Conservation (phyloP, 2,113 vertebrate genomes). For the Rhombomys opimus region DNA sequence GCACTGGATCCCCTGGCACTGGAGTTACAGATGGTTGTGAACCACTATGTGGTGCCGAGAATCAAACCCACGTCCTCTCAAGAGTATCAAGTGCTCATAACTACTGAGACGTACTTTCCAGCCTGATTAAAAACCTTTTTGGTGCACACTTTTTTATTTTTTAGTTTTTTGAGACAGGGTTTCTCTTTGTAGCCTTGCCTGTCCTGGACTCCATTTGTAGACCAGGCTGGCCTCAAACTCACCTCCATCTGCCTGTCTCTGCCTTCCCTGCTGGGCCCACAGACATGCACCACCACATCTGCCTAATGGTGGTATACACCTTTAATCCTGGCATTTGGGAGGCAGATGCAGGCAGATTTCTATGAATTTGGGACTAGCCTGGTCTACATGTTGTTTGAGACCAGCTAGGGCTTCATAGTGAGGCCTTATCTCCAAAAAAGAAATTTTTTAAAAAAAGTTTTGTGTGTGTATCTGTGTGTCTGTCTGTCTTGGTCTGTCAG, state of each 20-base stretch:
- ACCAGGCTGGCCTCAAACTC: no score
- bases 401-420: neutral
- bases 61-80: neutral
- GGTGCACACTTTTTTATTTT: neutral
- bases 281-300: no score
- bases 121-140: neutral
- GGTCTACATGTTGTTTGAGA: neutral
- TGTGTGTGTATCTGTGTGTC: neutral
- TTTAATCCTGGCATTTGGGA: neutral
- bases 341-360: neutral
- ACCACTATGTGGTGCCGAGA: neutral
- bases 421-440: neutral
- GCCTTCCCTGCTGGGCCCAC: no score
- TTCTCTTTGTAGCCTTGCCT: no score
- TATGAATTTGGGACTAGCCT: neutral
- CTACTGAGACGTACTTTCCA: neutral
- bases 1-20: neutral
- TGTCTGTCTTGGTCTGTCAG: no score
- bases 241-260: no score
- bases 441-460: neutral
- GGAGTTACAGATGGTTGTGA: neutral
- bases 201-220: no score
- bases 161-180: no score
- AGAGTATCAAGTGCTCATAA: neutral
- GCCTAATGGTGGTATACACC: neutral